These are phyloP conservation scores for Champsocephalus gunnari DNA, from an alignment of 2,797 vertebrate genomes.

Conservation along the genomic window DNA sequence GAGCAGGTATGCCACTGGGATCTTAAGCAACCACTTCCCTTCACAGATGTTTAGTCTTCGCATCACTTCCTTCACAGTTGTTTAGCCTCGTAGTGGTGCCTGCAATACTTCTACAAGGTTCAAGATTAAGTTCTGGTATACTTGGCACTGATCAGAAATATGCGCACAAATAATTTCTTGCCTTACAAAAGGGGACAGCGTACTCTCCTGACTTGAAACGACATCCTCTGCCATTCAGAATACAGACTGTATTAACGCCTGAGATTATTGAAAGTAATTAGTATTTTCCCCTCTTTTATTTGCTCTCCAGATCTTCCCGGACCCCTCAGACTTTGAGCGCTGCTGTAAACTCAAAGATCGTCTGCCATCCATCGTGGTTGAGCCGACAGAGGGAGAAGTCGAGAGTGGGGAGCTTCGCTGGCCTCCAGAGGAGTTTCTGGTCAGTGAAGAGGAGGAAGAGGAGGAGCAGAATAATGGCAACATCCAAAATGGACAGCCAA, in stretches of 20 bases:
- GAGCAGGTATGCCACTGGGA: conserved; percentile 49
- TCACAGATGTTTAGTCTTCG: conserved; percentile 56
- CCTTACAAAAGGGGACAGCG: not conserved
- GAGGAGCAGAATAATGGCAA: conserved; percentile 73
- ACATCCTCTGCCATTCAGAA: not conserved
- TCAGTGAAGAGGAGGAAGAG: conserved; percentile 86
- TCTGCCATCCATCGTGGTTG: conserved; percentile 97
- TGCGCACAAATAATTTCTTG: conserved; percentile 20
- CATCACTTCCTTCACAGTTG: conserved; percentile 53
- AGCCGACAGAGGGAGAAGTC: conserved; percentile 95
- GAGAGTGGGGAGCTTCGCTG: conserved; percentile 98
- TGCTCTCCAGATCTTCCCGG: conserved; percentile 92
- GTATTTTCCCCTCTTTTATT: conserved; percentile 19
- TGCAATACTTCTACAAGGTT: conserved; percentile 43
- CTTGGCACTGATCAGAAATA: conserved; percentile 28
- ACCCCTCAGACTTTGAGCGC: conserved; percentile 95
- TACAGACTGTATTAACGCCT: not conserved
- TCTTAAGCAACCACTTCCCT: conserved; percentile 39
- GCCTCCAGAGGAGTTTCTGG: conserved; percentile 95
- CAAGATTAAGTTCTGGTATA: conserved; percentile 10
- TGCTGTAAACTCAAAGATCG: conserved; percentile 98
- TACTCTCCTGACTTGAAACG: not conserved
- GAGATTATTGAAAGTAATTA: conserved; percentile 8
- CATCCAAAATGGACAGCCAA: conserved; percentile 78
- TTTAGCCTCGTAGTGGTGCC: conserved; percentile 43